A percentile compares a stretch with the other conserved stretches of the same genome.
Conservation (phyloP, 2,113 vertebrate genomes). For the Nicator chloris region DNA sequence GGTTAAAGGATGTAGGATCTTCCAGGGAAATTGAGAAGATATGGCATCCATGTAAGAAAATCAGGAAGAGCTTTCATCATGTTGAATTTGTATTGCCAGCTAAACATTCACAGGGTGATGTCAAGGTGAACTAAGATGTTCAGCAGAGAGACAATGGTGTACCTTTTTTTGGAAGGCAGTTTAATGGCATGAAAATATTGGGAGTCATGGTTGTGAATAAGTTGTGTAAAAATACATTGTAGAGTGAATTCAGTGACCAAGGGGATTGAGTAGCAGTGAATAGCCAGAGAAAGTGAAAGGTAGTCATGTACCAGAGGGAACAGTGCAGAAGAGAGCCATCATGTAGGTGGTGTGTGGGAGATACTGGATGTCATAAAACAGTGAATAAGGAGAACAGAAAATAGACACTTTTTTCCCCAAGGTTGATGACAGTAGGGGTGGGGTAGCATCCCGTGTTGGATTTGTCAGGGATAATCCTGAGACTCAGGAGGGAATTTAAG, state of each 20-base stretch:
- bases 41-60: background rate
- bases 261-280: background rate
- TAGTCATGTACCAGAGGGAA: background rate
- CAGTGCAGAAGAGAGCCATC: background rate
- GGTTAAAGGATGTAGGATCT: background rate
- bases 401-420: background rate
- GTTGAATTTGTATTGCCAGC: background rate
- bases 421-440: background rate
- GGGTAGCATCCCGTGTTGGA: background rate
- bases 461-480: background rate
- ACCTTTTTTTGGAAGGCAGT: background rate
- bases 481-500: background rate
- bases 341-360: background rate
- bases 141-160: background rate
- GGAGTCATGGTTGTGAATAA: background rate
- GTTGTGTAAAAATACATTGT: background rate
- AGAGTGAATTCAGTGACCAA: background rate
- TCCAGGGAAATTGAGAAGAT: background rate
- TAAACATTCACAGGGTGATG: background rate
- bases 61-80: background rate
- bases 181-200: background rate
- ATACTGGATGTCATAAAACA: background rate
- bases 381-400: background rate
- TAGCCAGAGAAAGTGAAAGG: background rate
- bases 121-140: background rate